A percentile compares a stretch with the other conserved stretches of the same genome.
Evolutionary conservation across 1,140 invertebrate genomes (phyloP).

Genomic region (Drosophila sproati): DNA sequence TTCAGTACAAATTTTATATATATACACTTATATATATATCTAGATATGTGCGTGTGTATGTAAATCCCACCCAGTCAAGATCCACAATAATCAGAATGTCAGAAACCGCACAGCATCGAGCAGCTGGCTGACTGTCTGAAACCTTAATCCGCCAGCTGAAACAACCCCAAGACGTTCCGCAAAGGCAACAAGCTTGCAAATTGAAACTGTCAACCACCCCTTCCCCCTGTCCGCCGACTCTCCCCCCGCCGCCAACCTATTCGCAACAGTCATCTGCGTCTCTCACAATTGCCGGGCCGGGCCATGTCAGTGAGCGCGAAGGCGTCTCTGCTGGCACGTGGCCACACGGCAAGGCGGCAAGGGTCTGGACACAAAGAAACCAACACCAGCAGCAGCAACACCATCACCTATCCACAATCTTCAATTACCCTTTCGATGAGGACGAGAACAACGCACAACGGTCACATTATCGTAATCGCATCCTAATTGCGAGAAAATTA

Average conservation of each 20-base stretch:
- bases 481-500: slow-evolving; percentile 84
- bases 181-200: slow-evolving; percentile 59
- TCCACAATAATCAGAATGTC: background rate
- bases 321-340: slow-evolving; percentile 70
- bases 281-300: background rate
- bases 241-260: background rate
- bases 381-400: slow-evolving; percentile 28
- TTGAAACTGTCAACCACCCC: slow-evolving; percentile 60
- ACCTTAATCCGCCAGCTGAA: slow-evolving; percentile 67
- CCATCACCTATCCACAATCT: slow-evolving; percentile 53
- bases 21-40: no score
- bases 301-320: slow-evolving; percentile 20
- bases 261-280: background rate
- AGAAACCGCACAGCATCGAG: slow-evolving; percentile 24
- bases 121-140: slow-evolving; percentile 25
- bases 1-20: slow-evolving; percentile 37
- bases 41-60: no score
- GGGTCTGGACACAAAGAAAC: slow-evolving; percentile 26
- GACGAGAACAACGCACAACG: slow-evolving; percentile 11
- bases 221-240: background rate
- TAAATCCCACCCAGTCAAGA: no score
- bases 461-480: slow-evolving; percentile 84
- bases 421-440: slow-evolving; percentile 77
- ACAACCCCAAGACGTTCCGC: slow-evolving; percentile 68
- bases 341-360: slow-evolving; percentile 37